Evolutionary conservation across 2,113 vertebrate species (phyloP).

Genomic region (Tonatia bakeri): DNA sequence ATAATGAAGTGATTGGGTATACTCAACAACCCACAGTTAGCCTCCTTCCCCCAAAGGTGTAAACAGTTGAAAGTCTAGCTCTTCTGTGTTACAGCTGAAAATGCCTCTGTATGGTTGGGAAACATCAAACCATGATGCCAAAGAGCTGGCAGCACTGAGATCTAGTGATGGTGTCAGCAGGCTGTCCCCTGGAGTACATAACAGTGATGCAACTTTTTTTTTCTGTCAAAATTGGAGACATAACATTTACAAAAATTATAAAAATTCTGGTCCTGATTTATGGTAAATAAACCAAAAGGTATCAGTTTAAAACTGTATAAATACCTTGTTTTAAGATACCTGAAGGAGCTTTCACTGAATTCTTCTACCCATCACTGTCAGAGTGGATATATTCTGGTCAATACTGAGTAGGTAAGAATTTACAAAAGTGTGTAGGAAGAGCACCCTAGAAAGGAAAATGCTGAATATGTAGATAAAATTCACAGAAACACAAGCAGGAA

Average conservation of each 20-base stretch:
- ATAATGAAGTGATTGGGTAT: not conserved
- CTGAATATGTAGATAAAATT: not conserved
- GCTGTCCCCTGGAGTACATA: not conserved
- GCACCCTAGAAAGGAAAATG: not conserved
- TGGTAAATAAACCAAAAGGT: not conserved
- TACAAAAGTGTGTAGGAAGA: not conserved
- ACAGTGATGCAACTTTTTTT: not conserved
- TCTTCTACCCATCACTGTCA: not conserved
- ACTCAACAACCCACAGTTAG: not conserved
- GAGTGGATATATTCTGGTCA: not conserved
- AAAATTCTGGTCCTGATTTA: not conserved
- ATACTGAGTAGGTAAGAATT: not conserved
- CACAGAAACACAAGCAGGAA: conserved; percentile 24
- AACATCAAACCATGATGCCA: not conserved
- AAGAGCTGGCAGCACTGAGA: not conserved
- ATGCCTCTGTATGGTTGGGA: not conserved
- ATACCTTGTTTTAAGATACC: not conserved
- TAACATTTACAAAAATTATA: not conserved
- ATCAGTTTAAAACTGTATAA: not conserved
- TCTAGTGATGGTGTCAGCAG: not conserved
- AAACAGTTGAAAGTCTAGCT: not conserved
- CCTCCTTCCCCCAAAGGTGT: not conserved
- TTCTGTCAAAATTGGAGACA: not conserved
- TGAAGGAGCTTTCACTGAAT: not conserved
- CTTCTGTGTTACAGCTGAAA: not conserved